A percentile compares a stretch with the other conserved stretches of the same genome.
phyloP scores from a whole-genome alignment of 2,797 vertebrate species.

The Dendrocincla tyrannina region DNA sequence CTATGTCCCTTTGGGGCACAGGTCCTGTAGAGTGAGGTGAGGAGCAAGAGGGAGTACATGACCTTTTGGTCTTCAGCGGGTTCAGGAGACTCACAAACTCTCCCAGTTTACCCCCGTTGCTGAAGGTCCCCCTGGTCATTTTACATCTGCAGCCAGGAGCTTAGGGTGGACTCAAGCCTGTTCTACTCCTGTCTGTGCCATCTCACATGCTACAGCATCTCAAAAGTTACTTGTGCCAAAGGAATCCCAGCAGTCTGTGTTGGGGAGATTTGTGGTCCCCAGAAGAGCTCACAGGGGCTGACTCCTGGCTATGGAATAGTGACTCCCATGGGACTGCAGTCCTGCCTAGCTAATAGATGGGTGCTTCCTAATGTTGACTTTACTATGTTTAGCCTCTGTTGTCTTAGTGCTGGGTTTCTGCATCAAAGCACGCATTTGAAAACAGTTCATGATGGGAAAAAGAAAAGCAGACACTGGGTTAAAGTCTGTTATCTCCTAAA shows the following conservation, averaged over 20 bases:
- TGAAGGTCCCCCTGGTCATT: background rate
- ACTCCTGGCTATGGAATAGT: background rate
- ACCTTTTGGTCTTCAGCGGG: background rate
- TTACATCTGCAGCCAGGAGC: background rate
- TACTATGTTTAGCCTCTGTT: background rate
- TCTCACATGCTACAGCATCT: accelerated
- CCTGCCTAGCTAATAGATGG: background rate
- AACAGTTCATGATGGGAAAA: background rate
- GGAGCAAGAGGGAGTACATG: background rate
- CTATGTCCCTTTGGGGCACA: background rate
- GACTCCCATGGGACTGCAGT: background rate
- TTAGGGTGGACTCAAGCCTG: background rate
- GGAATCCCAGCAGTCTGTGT: background rate
- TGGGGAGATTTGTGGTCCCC: background rate
- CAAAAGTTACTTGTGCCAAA: background rate
- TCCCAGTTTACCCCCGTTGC: background rate
- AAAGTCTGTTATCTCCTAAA: background rate
- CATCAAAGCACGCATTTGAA: background rate
- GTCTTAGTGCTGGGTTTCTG: background rate
- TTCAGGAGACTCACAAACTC: background rate
- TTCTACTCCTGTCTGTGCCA: background rate
- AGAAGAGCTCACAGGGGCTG: background rate
- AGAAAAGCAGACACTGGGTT: background rate
- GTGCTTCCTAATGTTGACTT: background rate
- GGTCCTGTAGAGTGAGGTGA: background rate